phyloP scores from a whole-genome alignment of 2,797 vertebrate species.

The Synanceia verrucosa region DNA sequence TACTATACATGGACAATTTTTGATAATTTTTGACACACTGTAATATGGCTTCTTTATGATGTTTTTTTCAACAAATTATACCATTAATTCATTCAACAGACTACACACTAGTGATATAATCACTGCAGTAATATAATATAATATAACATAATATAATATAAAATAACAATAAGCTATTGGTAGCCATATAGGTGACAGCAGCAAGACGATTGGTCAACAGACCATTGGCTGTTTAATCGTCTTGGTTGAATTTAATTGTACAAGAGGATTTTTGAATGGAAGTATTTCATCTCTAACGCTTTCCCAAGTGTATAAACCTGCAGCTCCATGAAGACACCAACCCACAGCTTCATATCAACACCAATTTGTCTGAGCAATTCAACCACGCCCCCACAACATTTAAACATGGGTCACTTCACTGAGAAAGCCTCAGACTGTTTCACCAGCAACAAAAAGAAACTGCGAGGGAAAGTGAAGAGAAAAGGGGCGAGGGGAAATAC shows the following conservation, averaged over 20 bases:
- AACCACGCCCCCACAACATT: constrained; percentile 66
- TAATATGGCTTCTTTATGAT: no score
- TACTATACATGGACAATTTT: no score
- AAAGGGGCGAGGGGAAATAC: constrained; percentile 69
- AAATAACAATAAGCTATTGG: not conserved
- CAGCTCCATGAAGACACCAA: constrained; percentile 56
- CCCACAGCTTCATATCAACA: constrained; percentile 74
- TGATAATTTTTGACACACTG: no score
- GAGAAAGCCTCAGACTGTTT: constrained; percentile 67
- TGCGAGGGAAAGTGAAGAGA: constrained; percentile 60
- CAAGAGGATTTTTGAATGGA: not conserved
- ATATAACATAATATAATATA: no score
- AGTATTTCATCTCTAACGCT: not conserved
- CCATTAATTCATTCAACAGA: no score
- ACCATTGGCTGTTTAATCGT: no score
- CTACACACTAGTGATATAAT: no score
- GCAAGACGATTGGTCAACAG: no score
- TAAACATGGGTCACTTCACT: constrained; percentile 75
- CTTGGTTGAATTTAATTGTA: not conserved
- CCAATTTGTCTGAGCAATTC: constrained; percentile 73
- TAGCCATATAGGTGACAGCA: not conserved
- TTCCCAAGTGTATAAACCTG: constrained; percentile 52
- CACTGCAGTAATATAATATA: no score
- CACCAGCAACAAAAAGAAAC: constrained; percentile 65
- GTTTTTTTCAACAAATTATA: no score